Evolutionary conservation across 1,140 invertebrate species (phyloP).

Genomic region (Euglossa dilemma): DNA sequence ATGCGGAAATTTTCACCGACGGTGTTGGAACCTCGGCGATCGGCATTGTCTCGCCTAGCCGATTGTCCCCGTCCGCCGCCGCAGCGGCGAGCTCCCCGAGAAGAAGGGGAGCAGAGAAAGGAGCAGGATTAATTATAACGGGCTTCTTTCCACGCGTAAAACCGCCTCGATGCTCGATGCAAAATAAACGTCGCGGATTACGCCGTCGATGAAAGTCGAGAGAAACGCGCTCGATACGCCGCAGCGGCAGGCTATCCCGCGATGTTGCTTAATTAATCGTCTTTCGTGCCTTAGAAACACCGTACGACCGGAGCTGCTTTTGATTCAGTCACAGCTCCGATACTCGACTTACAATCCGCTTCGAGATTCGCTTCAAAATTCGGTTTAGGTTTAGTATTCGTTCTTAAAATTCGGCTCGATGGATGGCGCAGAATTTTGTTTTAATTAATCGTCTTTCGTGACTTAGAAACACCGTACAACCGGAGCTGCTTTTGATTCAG

Average conservation of each 20-base stretch:
- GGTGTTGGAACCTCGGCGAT: not conserved
- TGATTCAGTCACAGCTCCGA: not conserved
- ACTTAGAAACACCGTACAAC: not conserved
- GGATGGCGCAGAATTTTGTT: too few relatives aligned
- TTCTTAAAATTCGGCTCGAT: too few relatives aligned
- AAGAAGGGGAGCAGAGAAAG: slow-evolving; percentile 15
- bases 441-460: slow-evolving; percentile 20
- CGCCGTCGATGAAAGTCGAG: slow-evolving; percentile 32
- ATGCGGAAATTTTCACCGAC: slow-evolving; percentile 22
- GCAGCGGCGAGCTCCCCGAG: too few relatives aligned
- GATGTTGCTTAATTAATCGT: slow-evolving; percentile 15
- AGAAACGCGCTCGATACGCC: slow-evolving; percentile 8
- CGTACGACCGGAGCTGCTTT: too few relatives aligned
- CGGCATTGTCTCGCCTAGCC: slow-evolving; percentile 17
- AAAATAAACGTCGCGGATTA: slow-evolving; percentile 34
- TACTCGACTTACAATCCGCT: too few relatives aligned
- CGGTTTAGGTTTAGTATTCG: too few relatives aligned
- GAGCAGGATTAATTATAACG: slow-evolving; percentile 37
- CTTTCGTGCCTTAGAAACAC: not conserved
- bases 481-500: not conserved
- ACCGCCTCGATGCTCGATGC: not conserved
- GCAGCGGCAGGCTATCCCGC: not conserved
- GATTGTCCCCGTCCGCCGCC: not conserved
- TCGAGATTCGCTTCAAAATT: too few relatives aligned
- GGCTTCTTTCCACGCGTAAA: slow-evolving; percentile 29